Conservation (phyloP, 2,113 vertebrate species). For the Vanacampus margaritifer region DNA sequence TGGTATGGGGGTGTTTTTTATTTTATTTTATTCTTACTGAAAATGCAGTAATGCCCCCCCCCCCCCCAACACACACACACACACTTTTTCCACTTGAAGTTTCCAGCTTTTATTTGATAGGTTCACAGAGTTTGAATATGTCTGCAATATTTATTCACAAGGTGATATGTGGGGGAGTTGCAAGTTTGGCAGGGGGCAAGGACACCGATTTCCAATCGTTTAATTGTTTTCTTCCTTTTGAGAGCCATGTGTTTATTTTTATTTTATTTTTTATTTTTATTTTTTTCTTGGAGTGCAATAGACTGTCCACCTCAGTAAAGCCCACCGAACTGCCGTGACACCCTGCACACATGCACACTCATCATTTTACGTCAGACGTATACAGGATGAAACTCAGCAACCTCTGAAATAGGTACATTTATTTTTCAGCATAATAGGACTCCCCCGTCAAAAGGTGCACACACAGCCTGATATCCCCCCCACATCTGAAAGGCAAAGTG, state of each 20-base stretch:
- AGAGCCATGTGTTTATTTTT: slow-evolving; percentile 64
- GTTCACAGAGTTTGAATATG: slow-evolving; percentile 65
- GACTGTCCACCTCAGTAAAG: slow-evolving; percentile 69
- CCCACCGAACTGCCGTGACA: slow-evolving; percentile 58
- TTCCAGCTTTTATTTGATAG: slow-evolving; percentile 65
- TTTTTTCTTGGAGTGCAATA: slow-evolving; percentile 75
- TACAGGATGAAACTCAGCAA: slow-evolving; percentile 37
- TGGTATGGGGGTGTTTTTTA: slow-evolving; percentile 32
- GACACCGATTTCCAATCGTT: slow-evolving; percentile 54
- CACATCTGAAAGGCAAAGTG: slow-evolving; percentile 61
- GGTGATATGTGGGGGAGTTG: slow-evolving; percentile 61
- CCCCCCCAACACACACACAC: too few relatives aligned
- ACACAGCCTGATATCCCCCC: slow-evolving; percentile 48
- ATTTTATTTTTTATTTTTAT: slow-evolving; percentile 23
- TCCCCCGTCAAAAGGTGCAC: slow-evolving; percentile 38
- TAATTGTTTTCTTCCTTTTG: slow-evolving; percentile 35
- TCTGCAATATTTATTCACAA: slow-evolving; percentile 74
- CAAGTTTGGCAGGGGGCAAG: slow-evolving; percentile 60
- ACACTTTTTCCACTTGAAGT: slow-evolving; percentile 46
- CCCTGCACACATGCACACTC: slow-evolving; percentile 30
- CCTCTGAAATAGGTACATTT: slow-evolving; percentile 63
- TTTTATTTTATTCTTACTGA: slow-evolving; percentile 17
- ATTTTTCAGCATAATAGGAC: slow-evolving; percentile 52
- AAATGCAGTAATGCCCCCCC: slow-evolving; percentile 67
- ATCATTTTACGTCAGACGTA: slow-evolving; percentile 3